Evolutionary conservation across 1,140 invertebrate genomes (phyloP), one percentile per base, ranked within the genome.

Genomic region (Paraescarpia echinospica): DNA sequence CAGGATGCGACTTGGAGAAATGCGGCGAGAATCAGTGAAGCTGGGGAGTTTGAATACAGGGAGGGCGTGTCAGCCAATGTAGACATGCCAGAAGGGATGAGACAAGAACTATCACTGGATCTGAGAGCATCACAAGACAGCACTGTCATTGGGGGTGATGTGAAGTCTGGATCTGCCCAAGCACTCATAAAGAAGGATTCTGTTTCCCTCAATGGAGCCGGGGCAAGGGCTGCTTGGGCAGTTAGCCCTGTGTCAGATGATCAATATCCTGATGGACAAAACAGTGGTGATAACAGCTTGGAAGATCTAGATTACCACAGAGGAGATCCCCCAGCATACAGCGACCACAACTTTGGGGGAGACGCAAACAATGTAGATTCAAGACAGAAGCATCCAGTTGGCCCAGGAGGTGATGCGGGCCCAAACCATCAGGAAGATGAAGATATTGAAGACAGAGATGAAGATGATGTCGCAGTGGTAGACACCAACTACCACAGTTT

Each of bases 401-500:
- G 22, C 14, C 59, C 14, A 18, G 59, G 22, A 18, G 14, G 59
- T 77, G 59, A 77, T 77, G 18, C 22, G 59, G 59, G 22, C 4
- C 12, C 14, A 31, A 31, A 77, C 27, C 27, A 18, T 31, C 59
- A 77, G 48, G 8, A 51, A 51, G 48, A 51, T 51, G 48, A 51
- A 27, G 59, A 18, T 4, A 31, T 31, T 18, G 22, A 18, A 12
- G 59, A 0, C 18, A 31, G 27, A 77, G 59, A 77, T 90, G 90
- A 31, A n/a, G 90, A 90, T 12, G 34, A 34, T 22, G 90, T 41
- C 34, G 90, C 90, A 35, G 90, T 90, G 9, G 18, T 90, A 27
- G 90, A 90, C 35, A 41, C 8, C 35, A 41, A 90, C 90, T 90
- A 90, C 90, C 34, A 34, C n/a, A 34, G 35, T 34, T 90, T 90